These are phyloP conservation scores for Noctua comes DNA, from an alignment of 2,888 invertebrate species.

Conservation along the genomic window DNA sequence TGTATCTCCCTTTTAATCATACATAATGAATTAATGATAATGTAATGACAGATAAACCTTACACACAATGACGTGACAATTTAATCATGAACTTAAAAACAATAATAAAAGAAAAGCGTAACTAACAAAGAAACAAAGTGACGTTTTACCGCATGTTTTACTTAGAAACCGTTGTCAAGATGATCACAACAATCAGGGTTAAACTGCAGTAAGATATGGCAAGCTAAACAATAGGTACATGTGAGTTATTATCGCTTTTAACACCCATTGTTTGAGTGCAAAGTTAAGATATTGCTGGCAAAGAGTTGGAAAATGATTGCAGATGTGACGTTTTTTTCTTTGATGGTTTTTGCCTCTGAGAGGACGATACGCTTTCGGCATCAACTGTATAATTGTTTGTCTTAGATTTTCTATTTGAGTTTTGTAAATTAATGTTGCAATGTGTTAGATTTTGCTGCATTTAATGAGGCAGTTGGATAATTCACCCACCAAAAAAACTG, in stretches of 20 bases:
- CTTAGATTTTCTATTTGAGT: background rate
- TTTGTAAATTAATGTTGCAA: background rate
- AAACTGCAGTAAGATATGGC: conserved; percentile 35
- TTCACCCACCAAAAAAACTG: background rate
- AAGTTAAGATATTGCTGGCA: conserved; percentile 2
- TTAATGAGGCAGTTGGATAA: background rate
- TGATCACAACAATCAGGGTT: conserved; percentile 34
- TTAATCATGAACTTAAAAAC: conserved; percentile 3
- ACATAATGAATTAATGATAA: no score
- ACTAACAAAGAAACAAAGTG: conserved; percentile 20
- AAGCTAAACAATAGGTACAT: conserved; percentile 40
- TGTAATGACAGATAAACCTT: no score
- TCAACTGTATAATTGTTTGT: background rate
- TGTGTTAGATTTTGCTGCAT: background rate
- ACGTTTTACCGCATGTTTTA: conserved; percentile 41
- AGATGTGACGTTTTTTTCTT: background rate
- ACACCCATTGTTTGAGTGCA: conserved; percentile 46
- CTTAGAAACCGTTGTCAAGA: conserved; percentile 43
- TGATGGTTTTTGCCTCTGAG: background rate
- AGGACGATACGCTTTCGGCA: background rate
- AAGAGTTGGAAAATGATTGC: conserved; percentile 14
- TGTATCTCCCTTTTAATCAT: background rate
- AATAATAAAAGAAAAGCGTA: conserved; percentile 24
- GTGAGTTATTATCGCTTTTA: conserved; percentile 43
- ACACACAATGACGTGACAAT: background rate